phyloP scores from a whole-genome alignment of 2,888 invertebrate genomes.

The Phytoseiulus persimilis region DNA sequence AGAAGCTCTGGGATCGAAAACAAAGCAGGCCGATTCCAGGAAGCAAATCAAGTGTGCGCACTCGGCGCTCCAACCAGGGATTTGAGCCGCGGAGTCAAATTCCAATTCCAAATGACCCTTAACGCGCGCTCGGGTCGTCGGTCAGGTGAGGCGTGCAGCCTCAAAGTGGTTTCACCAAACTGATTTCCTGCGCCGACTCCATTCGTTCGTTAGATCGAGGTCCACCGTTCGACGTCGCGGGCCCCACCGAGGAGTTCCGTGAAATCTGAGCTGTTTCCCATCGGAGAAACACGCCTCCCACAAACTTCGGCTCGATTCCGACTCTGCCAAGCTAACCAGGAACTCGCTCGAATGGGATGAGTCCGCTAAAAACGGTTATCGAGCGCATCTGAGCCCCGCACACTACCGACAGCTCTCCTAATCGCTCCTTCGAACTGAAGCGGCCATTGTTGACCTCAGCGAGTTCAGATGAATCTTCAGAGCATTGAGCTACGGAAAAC shows the following conservation, averaged over 20 bases:
- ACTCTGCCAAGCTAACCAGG: no score
- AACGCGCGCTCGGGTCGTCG: neutral
- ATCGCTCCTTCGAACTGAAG: no score
- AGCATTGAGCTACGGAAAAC: no score
- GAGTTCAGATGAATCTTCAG: no score
- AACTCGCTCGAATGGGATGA: no score
- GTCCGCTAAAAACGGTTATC: no score
- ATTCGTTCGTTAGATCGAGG: neutral
- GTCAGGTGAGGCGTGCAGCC: neutral
- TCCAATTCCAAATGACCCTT: neutral
- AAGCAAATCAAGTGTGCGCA: neutral
- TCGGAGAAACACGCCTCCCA: no score
- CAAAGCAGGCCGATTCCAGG: neutral
- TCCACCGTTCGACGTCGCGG: neutral
- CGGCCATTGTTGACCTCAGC: no score
- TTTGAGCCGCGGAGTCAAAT: neutral
- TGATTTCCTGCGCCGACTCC: neutral
- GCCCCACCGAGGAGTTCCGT: neutral
- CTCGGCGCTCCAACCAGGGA: neutral
- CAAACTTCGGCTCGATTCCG: no score
- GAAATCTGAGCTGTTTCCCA: no score
- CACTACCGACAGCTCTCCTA: no score
- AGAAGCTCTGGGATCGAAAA: neutral
- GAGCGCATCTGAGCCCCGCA: no score
- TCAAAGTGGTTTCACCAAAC: neutral